Conservation (phyloP, 2,888 invertebrate species). For the Drosophila neonasuta region DNA sequence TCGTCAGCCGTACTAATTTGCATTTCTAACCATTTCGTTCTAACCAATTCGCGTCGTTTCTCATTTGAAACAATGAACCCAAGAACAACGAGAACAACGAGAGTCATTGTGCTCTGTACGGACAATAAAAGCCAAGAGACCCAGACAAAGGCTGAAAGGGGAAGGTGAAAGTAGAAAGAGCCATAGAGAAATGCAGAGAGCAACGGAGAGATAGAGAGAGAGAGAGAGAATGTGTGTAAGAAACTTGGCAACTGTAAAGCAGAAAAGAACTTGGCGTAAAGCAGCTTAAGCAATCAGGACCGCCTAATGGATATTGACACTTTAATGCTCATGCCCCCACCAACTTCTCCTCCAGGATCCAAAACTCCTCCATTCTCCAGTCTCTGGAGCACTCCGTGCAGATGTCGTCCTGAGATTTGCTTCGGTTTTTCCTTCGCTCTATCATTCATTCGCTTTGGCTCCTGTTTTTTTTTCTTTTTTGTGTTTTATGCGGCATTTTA, state of each 20-base stretch:
- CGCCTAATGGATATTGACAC: constrained; percentile 77
- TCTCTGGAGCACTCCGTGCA: constrained; percentile 39
- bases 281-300: constrained; percentile 78
- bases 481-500: constrained; percentile 59
- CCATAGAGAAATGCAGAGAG: not conserved
- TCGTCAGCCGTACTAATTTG: constrained; percentile 71
- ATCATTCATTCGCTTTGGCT: constrained; percentile 1
- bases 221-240: constrained; percentile 41
- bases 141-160: constrained; percentile 37
- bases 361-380: constrained; percentile 31
- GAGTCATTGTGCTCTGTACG: constrained; percentile 68
- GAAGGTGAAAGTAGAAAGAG: constrained; percentile 10
- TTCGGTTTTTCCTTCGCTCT: constrained; percentile 21
- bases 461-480: constrained; percentile 3
- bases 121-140: constrained; percentile 66
- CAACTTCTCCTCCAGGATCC: constrained; percentile 34
- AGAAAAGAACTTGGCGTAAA: constrained; percentile 76
- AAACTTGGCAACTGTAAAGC: constrained; percentile 66
- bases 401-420: constrained; percentile 69
- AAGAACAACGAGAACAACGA: constrained; percentile 61
- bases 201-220: not conserved
- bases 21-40: constrained; percentile 75
- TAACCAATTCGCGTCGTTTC: constrained; percentile 77
- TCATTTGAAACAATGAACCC: constrained; percentile 76
- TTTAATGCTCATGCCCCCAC: constrained; percentile 68